A percentile compares a stretch with the other conserved stretches of the same genome.
These are phyloP conservation scores for Tragelaphus imberbis DNA, from an alignment of 2,113 vertebrate genomes.

Conservation along the genomic window DNA sequence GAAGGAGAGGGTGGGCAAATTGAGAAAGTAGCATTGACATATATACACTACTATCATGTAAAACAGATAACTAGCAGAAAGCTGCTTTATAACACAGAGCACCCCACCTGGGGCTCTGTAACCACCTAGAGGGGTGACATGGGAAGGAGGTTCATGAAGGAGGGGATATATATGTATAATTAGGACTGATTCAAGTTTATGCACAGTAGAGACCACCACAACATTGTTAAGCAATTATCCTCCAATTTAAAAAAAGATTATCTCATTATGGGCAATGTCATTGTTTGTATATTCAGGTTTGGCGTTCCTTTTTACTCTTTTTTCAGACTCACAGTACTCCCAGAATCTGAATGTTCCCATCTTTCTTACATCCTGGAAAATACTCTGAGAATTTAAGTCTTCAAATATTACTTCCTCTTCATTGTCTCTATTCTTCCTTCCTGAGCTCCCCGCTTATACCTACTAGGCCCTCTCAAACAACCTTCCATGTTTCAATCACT, in stretches of 20 bases:
- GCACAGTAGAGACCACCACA: background rate
- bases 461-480: background rate
- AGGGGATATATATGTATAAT: background rate
- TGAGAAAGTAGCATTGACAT: background rate
- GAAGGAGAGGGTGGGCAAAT: background rate
- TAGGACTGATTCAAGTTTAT: background rate
- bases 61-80: background rate
- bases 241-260: background rate
- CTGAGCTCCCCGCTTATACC: background rate
- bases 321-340: background rate
- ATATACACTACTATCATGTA: background rate
- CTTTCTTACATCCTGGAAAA: background rate
- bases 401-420: background rate
- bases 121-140: background rate
- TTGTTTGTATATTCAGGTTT: background rate
- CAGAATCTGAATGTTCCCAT: background rate
- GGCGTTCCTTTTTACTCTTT: background rate
- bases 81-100: background rate
- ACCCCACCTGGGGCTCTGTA: fast-evolving
- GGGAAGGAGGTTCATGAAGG: background rate
- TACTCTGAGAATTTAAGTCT: background rate
- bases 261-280: background rate
- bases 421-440: background rate
- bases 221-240: background rate
- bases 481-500: background rate